Percentiles rank a stretch among this genome's conserved stretches.
These are phyloP conservation scores for Loxodonta africana DNA, from an alignment of 2,113 vertebrate genomes.

Conservation along the genomic window DNA sequence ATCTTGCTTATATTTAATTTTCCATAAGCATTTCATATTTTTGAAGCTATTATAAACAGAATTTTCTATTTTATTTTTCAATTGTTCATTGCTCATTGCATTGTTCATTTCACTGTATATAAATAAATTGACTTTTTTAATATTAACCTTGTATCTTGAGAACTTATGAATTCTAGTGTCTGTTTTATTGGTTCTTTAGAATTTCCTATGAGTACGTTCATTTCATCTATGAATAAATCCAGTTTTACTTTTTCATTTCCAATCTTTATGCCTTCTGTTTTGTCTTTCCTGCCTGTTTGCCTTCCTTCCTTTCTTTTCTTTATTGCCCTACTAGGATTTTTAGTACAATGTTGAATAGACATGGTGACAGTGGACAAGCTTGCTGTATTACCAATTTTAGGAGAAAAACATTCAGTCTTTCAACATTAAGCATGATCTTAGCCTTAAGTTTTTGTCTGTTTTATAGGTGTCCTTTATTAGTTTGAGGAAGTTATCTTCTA, in stretches of 20 bases:
- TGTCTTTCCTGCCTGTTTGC: neutral
- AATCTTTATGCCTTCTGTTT: neutral
- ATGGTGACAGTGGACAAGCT: neutral
- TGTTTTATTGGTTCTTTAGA: neutral
- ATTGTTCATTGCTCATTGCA: neutral
- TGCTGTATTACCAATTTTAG: neutral
- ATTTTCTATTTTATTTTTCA: conserved; percentile 14
- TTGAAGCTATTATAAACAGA: conserved; percentile 7
- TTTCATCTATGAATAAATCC: conserved; percentile 18
- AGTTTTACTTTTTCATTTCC: neutral
- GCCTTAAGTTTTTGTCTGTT: neutral
- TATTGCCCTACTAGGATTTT: neutral
- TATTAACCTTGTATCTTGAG: neutral
- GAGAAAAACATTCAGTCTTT: conserved; percentile 26
- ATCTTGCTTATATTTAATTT: neutral
- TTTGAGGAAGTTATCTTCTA: neutral
- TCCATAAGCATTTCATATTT: neutral
- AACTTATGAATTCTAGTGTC: neutral
- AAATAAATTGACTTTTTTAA: neutral
- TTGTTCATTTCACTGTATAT: neutral
- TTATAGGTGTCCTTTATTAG: neutral
- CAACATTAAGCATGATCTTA: neutral
- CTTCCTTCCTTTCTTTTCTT: no score
- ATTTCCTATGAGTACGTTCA: neutral
- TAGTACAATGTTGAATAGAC: neutral